Evolutionary conservation across 2,888 invertebrate genomes (phyloP).

Genomic region (Deilephila porcellus): DNA sequence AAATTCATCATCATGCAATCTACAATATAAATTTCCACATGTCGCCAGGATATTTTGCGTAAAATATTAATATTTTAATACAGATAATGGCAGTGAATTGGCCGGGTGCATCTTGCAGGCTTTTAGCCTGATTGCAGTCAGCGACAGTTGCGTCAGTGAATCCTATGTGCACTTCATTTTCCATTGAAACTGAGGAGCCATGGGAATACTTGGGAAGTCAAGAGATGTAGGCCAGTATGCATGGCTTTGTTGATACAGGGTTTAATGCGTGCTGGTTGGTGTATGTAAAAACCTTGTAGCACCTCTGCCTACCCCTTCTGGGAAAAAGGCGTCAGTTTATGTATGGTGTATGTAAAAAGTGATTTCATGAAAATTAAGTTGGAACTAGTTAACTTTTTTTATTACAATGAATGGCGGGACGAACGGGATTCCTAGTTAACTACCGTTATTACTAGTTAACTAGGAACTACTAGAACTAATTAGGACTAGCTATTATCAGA

Average conservation of each 20-base stretch:
- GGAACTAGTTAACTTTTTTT: no score
- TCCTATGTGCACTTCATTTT: conserved; percentile 14
- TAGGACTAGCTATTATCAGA: no score
- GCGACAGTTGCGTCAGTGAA: neutral
- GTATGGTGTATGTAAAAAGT: no score
- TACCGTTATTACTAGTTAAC: no score
- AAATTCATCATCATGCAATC: neutral
- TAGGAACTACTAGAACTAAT: no score
- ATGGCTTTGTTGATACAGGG: neutral
- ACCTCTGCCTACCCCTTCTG: no score
- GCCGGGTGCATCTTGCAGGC: neutral
- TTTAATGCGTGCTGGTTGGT: neutral
- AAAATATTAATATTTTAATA: conserved; percentile 26
- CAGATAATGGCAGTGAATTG: neutral
- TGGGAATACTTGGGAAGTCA: neutral
- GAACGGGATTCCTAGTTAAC: no score
- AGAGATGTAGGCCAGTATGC: neutral
- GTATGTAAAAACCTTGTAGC: no score
- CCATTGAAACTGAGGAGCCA: neutral
- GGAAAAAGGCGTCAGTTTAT: no score
- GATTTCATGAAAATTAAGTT: no score
- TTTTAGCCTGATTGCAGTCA: conserved; percentile 14
- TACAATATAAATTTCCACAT: neutral
- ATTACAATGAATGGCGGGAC: no score
- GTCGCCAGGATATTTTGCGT: neutral